phyloP scores from a whole-genome alignment of 2,113 vertebrate species.

The Hyperoodon ampullatus region DNA sequence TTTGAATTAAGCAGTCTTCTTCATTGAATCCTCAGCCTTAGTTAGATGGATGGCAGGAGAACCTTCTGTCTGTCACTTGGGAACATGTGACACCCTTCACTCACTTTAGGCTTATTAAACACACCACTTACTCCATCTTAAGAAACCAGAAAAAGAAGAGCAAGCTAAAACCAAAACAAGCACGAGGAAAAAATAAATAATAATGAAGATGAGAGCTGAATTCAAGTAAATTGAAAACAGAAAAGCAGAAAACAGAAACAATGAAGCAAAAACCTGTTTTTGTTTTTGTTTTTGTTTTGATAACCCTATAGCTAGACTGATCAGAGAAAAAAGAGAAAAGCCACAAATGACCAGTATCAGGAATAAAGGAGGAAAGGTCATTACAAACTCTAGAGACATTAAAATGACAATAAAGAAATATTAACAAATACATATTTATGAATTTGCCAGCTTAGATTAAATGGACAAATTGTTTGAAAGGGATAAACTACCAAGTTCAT shows the following conservation, averaged over 20 bases:
- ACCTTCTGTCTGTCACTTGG: not conserved
- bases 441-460: not conserved
- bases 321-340: not conserved
- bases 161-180: not conserved
- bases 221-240: not conserved
- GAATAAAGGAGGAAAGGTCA: not conserved
- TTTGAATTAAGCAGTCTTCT: not conserved
- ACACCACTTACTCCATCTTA: not conserved
- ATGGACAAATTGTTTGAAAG: not conserved
- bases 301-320: not conserved
- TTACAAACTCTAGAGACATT: accelerated
- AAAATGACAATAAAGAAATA: not conserved
- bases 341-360: not conserved
- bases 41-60: accelerated
- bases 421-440: not conserved
- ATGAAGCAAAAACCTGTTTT: not conserved
- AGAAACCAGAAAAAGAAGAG: not conserved
- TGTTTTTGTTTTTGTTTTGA: not conserved
- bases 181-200: not conserved
- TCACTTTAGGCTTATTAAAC: too few species aligned
- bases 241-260: not conserved
- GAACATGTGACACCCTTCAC: accelerated
- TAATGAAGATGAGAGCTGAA: not conserved
- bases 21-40: not conserved
- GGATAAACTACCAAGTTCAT: not conserved